Evolutionary conservation across 2,113 vertebrate genomes (phyloP), one percentile per base, ranked within the genome.

Genomic region (Poeciliopsis retropinna): DNA sequence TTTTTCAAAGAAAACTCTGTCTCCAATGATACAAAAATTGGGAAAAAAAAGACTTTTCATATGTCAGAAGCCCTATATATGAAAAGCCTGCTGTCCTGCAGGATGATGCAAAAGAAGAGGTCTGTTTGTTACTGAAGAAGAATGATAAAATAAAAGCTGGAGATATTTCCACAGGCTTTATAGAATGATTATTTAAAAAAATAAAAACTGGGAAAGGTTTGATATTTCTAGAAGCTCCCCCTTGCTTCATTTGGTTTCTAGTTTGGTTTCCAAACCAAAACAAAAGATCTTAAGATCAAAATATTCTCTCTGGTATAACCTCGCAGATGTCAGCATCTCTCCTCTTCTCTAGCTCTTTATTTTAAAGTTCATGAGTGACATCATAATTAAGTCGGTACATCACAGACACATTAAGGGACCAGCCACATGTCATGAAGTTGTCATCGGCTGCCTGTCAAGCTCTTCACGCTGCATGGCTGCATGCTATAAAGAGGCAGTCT

Each of bases 321-420:
- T 67, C 9, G 3, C 44, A 51, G 71, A 47, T 76, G 47, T 64
- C n/a, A 62, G 44, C 32, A 28, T 22, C 27, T 81, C 60, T 75
- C 61, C 47, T 54, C 39, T 14, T 17, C 74, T 78, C 71, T 25
- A 14, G 75, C 61, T 84, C 41, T 70, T 75, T 84, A 68, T 81
- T 81, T 79, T 2, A 3, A 5, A 54, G 60, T 78, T 80, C 61
- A 65, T 87, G 73, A 90, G 75, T 90, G 87, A 89, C 85, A 88
- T 79, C 79, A 82, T 81, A 79, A 89, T 88, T 90, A 92, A 89
- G 79, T 22, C 63, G 82, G 69, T 76, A 70, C 81, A 78, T 81
- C 83, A 87, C 44, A 61, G 51, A 75, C 72, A 80, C 87, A 87
- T 83, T 88, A 75, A 76, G 82, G 83, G 85, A 88, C 70, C 60